Evolutionary conservation across 2,888 invertebrate species (phyloP).

Genomic region (Meghimatium bilineatum): DNA sequence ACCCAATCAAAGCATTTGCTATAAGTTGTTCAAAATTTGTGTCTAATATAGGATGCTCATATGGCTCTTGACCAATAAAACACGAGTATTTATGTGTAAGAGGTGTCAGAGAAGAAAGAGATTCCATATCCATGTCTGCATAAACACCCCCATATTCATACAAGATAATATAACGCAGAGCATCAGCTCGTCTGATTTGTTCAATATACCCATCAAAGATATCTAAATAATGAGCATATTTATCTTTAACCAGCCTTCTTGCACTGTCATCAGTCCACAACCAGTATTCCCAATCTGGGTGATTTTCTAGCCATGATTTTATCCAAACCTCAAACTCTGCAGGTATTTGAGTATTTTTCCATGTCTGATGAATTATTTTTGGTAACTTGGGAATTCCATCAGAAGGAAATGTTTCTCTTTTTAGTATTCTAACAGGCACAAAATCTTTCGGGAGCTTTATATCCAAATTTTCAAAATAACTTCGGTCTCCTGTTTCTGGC

Average conservation of each 20-base stretch:
- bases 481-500: constrained; percentile 14
- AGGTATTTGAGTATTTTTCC: constrained; percentile 66
- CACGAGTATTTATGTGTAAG: constrained; percentile 64
- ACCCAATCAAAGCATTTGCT: constrained; percentile 71
- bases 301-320: constrained; percentile 66
- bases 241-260: constrained; percentile 63
- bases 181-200: constrained; percentile 71
- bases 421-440: constrained; percentile 52
- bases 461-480: constrained; percentile 17
- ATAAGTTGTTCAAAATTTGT: constrained; percentile 68
- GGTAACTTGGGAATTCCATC: constrained; percentile 60
- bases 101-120: constrained; percentile 66
- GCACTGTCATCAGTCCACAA: constrained; percentile 75
- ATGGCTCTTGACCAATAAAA: constrained; percentile 71
- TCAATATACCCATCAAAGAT: constrained; percentile 68
- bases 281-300: constrained; percentile 75
- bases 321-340: constrained; percentile 67
- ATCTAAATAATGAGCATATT: constrained; percentile 64
- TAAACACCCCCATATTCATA: constrained; percentile 74
- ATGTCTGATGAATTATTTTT: constrained; percentile 72
- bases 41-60: constrained; percentile 69
- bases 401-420: constrained; percentile 60
- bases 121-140: constrained; percentile 74
- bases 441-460: constrained; percentile 46
- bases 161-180: constrained; percentile 72